A percentile compares a stretch with the other conserved stretches of the same genome.
Evolutionary conservation across 2,113 vertebrate genomes (phyloP).

Genomic region (Calidris pygmaea): DNA sequence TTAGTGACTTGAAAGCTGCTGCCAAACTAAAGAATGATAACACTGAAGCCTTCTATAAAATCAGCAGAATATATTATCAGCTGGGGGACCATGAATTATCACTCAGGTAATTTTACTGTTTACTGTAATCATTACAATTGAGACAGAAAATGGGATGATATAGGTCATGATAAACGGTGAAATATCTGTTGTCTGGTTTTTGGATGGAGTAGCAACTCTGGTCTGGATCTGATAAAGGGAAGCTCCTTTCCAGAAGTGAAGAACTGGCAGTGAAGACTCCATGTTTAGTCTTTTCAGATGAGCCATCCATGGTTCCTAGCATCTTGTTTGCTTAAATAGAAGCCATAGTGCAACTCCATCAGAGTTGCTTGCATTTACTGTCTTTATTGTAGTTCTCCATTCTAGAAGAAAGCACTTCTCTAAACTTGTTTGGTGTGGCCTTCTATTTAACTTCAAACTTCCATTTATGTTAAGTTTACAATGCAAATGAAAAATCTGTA

Average conservation of each 20-base stretch:
- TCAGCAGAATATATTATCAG: slow-evolving; percentile 94
- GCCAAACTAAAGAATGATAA: slow-evolving; percentile 96
- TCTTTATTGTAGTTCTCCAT: neutral
- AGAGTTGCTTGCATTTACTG: neutral
- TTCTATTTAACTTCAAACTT: neutral
- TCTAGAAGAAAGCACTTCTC: neutral
- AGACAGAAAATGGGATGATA: neutral
- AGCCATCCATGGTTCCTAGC: neutral
- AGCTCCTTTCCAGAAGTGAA: neutral
- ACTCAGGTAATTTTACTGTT: slow-evolving; percentile 82
- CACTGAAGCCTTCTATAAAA: slow-evolving; percentile 93
- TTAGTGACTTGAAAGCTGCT: slow-evolving; percentile 93
- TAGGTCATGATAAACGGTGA: neutral
- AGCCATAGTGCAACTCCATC: accelerated
- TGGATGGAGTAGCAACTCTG: neutral
- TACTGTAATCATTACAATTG: neutral
- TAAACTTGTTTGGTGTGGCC: neutral
- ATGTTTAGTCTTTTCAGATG: neutral
- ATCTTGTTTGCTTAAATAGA: neutral
- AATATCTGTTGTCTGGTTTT: neutral
- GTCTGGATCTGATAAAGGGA: neutral
- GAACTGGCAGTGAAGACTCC: neutral
- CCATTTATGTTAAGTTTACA: neutral
- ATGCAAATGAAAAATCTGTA: neutral
- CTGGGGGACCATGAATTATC: slow-evolving; percentile 95